These are phyloP conservation scores for Gisinianus flammeolus DNA, from an alignment of 2,888 invertebrate genomes.

Conservation along the genomic window DNA sequence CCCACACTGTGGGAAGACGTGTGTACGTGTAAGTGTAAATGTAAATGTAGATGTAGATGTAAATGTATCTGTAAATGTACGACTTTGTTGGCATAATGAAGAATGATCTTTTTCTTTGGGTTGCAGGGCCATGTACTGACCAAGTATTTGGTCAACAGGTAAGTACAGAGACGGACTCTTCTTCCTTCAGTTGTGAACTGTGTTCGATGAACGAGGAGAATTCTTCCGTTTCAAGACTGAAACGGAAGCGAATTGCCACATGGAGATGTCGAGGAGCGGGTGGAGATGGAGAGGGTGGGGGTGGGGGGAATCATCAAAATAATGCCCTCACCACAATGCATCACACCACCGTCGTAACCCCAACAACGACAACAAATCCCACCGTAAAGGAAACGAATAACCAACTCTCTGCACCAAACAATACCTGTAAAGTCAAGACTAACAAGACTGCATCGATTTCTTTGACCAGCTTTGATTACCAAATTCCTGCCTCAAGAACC, in stretches of 20 bases:
- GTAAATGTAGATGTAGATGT: too few relatives aligned
- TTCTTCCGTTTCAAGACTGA: slow-evolving; percentile 42
- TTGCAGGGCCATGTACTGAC: slow-evolving; percentile 30
- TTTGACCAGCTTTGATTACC: slow-evolving; percentile 43
- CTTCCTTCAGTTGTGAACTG: slow-evolving; percentile 41
- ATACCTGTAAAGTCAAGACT: slow-evolving; percentile 38
- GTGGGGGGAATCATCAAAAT: slow-evolving; percentile 20
- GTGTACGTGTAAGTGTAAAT: too few relatives aligned
- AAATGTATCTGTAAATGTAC: too few relatives aligned
- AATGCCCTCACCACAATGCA: slow-evolving; percentile 6
- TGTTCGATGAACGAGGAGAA: slow-evolving; percentile 46
- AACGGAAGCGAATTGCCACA: slow-evolving; percentile 35
- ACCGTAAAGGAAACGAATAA: too few relatives aligned
- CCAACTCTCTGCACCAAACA: too few relatives aligned
- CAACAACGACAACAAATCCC: slow-evolving; percentile 12
- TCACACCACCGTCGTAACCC: background rate
- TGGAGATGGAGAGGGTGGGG: slow-evolving; percentile 20
- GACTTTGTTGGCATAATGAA: too few relatives aligned
- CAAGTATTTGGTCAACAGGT: slow-evolving; percentile 41
- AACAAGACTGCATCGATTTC: slow-evolving; percentile 41
- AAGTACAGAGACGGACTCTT: slow-evolving; percentile 42
- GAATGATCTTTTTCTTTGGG: too few relatives aligned
- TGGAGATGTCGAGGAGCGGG: slow-evolving; percentile 38
- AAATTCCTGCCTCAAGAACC: slow-evolving; percentile 42
- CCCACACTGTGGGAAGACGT: too few relatives aligned